Percentiles rank a stretch among this genome's conserved stretches.
Evolutionary conservation across 1,140 invertebrate genomes (phyloP).

Genomic region (Teleopsis dalmanni): DNA sequence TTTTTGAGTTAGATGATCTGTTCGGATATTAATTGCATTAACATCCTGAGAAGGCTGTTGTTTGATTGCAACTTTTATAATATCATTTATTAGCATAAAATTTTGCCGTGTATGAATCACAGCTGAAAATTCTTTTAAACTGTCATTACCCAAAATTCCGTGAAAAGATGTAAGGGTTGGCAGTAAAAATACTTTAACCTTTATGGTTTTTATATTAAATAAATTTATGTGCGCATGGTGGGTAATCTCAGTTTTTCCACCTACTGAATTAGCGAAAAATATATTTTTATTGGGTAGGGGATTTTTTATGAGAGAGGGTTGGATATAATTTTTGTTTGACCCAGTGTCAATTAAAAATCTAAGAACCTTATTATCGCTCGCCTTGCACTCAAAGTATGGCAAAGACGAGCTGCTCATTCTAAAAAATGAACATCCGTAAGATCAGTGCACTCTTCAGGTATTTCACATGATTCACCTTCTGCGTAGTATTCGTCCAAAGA

Average conservation of each 20-base stretch:
- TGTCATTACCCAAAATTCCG: conserved; percentile 9
- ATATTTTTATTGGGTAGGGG: conserved; percentile 5
- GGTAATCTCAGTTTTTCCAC: conserved; percentile 2
- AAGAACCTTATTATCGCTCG: conserved; percentile 4
- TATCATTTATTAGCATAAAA: background rate
- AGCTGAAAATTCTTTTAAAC: conserved; percentile 7
- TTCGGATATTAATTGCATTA: conserved; percentile 1
- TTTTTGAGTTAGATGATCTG: background rate
- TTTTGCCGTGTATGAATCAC: conserved; percentile 4
- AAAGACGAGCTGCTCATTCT: conserved; percentile 13
- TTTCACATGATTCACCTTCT: too few species aligned
- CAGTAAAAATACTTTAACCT: conserved; percentile 8
- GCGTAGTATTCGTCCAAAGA: too few species aligned
- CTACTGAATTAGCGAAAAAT: conserved; percentile 8
- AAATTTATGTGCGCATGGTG: conserved; percentile 6
- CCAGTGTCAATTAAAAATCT: conserved; percentile 13
- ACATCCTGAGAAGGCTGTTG: conserved; percentile 1
- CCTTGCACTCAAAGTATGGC: conserved; percentile 7
- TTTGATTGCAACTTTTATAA: background rate
- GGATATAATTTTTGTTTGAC: conserved; percentile 13
- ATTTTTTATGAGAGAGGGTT: background rate
- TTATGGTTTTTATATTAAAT: background rate
- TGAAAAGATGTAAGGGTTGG: conserved; percentile 2
- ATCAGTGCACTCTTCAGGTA: too few species aligned
- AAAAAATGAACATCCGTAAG: conserved; percentile 16